Evolutionary conservation across 35 echinoderm and acorn worm genomes (phyloP).

Genomic region (Heliocidaris tuberculata): DNA sequence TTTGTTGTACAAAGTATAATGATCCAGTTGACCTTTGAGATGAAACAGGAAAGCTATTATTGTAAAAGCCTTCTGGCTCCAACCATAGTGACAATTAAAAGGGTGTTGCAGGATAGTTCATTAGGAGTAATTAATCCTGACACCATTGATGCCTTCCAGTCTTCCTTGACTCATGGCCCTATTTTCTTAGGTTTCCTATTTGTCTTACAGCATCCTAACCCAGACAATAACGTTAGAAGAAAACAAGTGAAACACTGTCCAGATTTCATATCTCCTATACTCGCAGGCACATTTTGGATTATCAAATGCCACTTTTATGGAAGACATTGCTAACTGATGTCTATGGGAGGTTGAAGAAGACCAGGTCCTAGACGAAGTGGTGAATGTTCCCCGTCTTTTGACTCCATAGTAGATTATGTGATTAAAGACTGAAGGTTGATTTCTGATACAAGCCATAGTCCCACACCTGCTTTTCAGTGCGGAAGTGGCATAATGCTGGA

Average conservation of each 20-base stretch:
- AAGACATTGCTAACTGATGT: not conserved
- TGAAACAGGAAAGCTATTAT: not conserved
- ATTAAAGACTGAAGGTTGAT: constrained; percentile 36
- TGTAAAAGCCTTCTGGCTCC: not conserved
- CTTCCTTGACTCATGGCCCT: constrained; percentile 33
- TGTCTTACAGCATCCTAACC: not conserved
- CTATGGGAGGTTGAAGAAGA: constrained; percentile 12
- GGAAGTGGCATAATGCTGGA: not conserved
- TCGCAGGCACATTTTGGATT: not conserved
- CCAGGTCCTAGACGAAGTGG: not conserved
- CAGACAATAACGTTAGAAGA: not conserved
- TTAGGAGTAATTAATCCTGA: constrained; percentile 16
- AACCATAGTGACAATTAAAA: not conserved
- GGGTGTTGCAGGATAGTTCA: not conserved
- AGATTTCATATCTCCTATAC: constrained; percentile 7
- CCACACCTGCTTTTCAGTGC: constrained; percentile 25
- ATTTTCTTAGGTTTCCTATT: constrained; percentile 34
- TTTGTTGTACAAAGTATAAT: not conserved
- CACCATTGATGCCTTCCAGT: constrained; percentile 30
- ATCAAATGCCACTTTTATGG: not conserved
- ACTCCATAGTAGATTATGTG: constrained; percentile 41
- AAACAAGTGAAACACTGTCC: constrained; percentile 26
- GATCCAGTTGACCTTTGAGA: not conserved
- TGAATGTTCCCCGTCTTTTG: not conserved
- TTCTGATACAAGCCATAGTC: not conserved